Conservation (phyloP, 2,797 vertebrate genomes). For the Fistularia commersonii region DNA sequence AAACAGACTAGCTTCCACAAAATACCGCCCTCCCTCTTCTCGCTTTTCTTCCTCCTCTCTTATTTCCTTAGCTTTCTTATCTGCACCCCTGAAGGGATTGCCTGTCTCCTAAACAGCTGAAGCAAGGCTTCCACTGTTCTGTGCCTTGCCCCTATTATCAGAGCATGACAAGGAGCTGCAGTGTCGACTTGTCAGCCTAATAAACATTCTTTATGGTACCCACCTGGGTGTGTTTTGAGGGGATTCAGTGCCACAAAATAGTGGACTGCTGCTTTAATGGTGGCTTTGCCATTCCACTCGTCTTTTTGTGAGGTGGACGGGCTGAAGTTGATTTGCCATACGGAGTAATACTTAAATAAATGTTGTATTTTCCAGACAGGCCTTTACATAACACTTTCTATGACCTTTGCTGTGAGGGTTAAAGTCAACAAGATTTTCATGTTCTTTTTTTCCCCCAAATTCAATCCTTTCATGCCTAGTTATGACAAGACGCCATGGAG, state of each 20-base stretch:
- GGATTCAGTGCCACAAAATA: slow-evolving; percentile 51
- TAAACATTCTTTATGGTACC: slow-evolving; percentile 72
- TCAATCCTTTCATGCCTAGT: neutral
- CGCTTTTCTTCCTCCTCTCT: slow-evolving; percentile 3
- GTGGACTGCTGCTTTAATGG: slow-evolving; percentile 64
- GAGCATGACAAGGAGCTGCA: slow-evolving; percentile 69
- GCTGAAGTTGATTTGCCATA: slow-evolving; percentile 39
- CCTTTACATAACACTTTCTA: slow-evolving; percentile 4
- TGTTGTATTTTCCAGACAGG: neutral
- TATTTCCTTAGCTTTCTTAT: slow-evolving; percentile 30
- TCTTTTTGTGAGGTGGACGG: slow-evolving; percentile 52
- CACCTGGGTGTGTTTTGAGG: slow-evolving; percentile 54
- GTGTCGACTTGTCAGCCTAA: slow-evolving; percentile 69
- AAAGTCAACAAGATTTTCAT: slow-evolving; percentile 28
- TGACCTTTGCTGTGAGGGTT: slow-evolving; percentile 20
- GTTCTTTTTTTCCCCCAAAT: slow-evolving; percentile 22
- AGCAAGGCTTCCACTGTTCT: slow-evolving; percentile 48
- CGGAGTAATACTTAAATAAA: neutral
- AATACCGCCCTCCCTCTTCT: slow-evolving; percentile 8
- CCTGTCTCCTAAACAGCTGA: slow-evolving; percentile 60
- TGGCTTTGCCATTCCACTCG: slow-evolving; percentile 49
- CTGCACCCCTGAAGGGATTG: slow-evolving; percentile 51
- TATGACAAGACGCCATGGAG: slow-evolving; percentile 19
- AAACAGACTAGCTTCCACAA: neutral
- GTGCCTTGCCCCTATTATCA: slow-evolving; percentile 64